Evolutionary conservation across 1,140 invertebrate species (phyloP), one percentile per base, ranked within the genome.

Genomic region (Bombus waltoni): DNA sequence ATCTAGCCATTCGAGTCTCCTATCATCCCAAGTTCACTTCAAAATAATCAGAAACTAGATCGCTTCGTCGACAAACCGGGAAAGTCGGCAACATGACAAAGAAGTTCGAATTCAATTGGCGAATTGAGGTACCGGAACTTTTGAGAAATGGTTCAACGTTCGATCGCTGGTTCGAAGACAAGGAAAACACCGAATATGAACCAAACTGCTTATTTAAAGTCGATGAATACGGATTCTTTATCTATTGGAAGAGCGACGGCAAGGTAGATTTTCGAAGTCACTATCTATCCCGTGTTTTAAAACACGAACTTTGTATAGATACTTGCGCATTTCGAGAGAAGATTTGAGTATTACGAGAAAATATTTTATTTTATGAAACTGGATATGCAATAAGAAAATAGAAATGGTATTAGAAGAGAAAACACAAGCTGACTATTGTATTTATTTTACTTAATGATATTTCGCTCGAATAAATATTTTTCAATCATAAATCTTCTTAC

Each of bases 91-190:
- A 88, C 88, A 99, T 99, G 99, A 99, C 99, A 87, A 99, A 99
- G 95, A 98, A 98, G 94, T 99, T 98, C 95, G 99, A 99, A 92
- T 99, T 99, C 96, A 98, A 99, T 96, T 99, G 99, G 99, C 97
- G 97, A 93, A 98, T 98, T 85, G 97, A 98, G 76, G 98, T 99
- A 68, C 99, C 99, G 25, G 97, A 99, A 91, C 95, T 97, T 28
- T 95, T 99, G 65, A 96, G 98, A 71, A 97, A 97, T 88, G 99
- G 98, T 15, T 96, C 95, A 42, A 95, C 97, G 4, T 99, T 99
- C 94, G 99, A 99, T 95, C 96, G 98, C 90, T 99, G 99, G 98
- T 98, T 98, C 87, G 99, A 99, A 95, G 98, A 99, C 92, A 98
- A 98, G 94, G 98, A 99, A 95, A 97, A 97, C 88, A 97, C 97